Evolutionary conservation across 2,888 invertebrate genomes (phyloP), one percentile per base, ranked within the genome.

Genomic region (Neoscelio sp.): DNA sequence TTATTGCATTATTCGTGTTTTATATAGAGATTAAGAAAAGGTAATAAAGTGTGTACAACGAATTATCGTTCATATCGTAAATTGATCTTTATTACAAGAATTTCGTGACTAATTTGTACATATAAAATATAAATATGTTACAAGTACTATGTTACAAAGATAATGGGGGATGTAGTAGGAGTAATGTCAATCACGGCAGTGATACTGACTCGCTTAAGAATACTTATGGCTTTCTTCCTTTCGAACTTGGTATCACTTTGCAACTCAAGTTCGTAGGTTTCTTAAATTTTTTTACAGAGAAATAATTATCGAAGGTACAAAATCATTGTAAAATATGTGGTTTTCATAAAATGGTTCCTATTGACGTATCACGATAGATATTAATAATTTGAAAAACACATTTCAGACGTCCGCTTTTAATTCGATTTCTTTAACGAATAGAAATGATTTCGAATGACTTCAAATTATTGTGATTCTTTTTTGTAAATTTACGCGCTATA

Each of bases 71-170:
- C 83, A 85, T 86, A 83, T 88, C 87, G 87, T 88, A 87, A 89
- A 88, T 88, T 87, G 87, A 86, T 89, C 88, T 90, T 90, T 90
- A 90, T 89, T 90, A 89, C 89, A 90, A 90, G 88, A 88, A 89
- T 89, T 89, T 89, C 87, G 85, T 89, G 80, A 84, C 89, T 90
- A 90, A 87, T 90, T 89, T 90, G 89, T 90, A 90, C 89, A 90
- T 89, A 89, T 87, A 89, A 90, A 89, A 90, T 89, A 90, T 90
- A 89, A 87, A 88, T 89, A 89, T 90, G 84, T 84, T 90, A 90
- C 90, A 90, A 89, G 85, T 86, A 86, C 85, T 89, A 88, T 89
- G 81, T 84, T 90, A 90, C 88, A 89, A 68, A 58, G 64, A 48
- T 67, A 67, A 67, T 65, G 56, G 13, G 54, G 60, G 64, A 35